Evolutionary conservation across 2,888 invertebrate genomes (phyloP).

Genomic region (Drosophila yooni): DNA sequence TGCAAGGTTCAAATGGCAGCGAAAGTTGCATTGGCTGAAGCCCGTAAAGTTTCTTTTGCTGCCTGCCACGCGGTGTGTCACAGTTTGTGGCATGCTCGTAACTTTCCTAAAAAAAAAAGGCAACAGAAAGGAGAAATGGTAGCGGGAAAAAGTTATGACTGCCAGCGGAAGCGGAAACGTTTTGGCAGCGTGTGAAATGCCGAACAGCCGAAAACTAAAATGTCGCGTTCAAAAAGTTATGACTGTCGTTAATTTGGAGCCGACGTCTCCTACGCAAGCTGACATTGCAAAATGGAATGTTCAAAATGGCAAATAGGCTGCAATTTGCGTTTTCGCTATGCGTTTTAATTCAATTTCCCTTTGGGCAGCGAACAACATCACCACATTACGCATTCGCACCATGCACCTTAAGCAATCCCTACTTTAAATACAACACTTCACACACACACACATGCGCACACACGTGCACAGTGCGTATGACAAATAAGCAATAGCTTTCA

Average conservation of each 20-base stretch:
- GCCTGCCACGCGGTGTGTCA: conserved; percentile 33
- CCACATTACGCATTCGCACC: conserved; percentile 33
- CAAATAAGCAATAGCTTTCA: conserved; percentile 70
- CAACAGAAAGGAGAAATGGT: conserved; percentile 1
- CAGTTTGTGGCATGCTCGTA: conserved; percentile 56
- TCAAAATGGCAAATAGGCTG: conserved; percentile 19
- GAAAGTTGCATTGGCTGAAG: conserved; percentile 53
- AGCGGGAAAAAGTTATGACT: conserved; percentile 66
- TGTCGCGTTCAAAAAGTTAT: conserved; percentile 73
- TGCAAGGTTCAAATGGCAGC: conserved; percentile 44
- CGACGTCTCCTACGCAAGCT: conserved; percentile 23
- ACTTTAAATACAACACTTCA: conserved; percentile 6
- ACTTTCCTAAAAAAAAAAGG: conserved; percentile 30
- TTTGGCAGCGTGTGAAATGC: conserved; percentile 78
- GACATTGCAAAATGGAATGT: conserved; percentile 29
- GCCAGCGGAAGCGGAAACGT: conserved; percentile 73
- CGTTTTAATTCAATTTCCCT: conserved; percentile 60
- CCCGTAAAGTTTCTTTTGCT: conserved; percentile 32
- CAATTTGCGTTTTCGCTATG: conserved; percentile 21
- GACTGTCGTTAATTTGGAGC: conserved; percentile 61
- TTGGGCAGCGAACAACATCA: conserved; percentile 7
- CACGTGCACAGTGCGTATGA: conserved; percentile 35
- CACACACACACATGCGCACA: not conserved
- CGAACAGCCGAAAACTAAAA: conserved; percentile 67
- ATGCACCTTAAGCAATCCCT: conserved; percentile 31